A percentile compares a stretch with the other conserved stretches of the same genome.
Conservation (phyloP, 2,113 vertebrate genomes). For the Emydocephalus ijimae region DNA sequence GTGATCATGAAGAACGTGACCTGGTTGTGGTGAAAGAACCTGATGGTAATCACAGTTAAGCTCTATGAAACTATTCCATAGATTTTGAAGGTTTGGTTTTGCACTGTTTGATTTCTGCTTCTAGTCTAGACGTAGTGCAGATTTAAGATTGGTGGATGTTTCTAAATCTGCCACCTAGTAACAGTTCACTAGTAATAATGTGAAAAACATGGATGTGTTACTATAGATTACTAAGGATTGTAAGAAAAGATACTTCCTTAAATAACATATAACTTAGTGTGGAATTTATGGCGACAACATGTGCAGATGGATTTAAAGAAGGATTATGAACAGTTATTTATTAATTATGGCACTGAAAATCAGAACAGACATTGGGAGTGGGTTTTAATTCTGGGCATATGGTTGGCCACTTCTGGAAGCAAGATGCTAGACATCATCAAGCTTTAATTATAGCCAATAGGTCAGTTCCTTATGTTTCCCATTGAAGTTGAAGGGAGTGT, state of each 20-base stretch:
- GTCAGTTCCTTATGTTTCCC: background rate
- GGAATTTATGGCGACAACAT: background rate
- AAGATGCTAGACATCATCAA: background rate
- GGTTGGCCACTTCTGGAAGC: background rate
- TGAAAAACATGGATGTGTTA: background rate
- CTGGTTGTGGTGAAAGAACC: conserved; percentile 84
- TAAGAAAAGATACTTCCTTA: background rate
- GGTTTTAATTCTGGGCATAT: background rate
- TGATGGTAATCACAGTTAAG: conserved; percentile 76
- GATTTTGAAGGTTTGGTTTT: conserved; percentile 15
- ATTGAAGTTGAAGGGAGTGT: background rate
- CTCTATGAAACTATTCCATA: conserved; percentile 3
- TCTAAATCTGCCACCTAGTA: background rate
- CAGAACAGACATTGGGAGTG: background rate
- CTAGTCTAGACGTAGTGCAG: background rate
- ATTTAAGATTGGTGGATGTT: background rate
- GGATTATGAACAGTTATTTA: background rate
- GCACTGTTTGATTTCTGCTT: background rate
- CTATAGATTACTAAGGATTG: background rate
- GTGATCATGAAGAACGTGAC: conserved; percentile 74
- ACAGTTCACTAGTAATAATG: background rate
- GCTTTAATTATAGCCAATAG: background rate
- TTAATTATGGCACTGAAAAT: background rate
- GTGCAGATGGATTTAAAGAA: background rate
- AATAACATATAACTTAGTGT: background rate